Percentiles rank a stretch among this genome's conserved stretches.
Evolutionary conservation across 2,113 vertebrate genomes (phyloP).

Genomic region (Chaetops frenatus): DNA sequence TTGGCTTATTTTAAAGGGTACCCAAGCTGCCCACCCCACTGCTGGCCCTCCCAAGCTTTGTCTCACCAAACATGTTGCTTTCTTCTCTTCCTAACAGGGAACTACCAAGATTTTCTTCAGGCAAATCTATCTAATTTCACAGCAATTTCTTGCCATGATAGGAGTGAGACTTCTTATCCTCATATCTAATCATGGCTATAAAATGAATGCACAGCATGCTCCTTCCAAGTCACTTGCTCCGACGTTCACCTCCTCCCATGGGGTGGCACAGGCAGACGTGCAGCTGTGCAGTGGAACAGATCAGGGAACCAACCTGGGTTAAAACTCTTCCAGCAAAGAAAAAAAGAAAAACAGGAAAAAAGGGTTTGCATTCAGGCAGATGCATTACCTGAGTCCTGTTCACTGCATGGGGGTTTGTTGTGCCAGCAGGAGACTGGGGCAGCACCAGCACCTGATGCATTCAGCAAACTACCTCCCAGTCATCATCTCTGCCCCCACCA

Average conservation of each 20-base stretch:
- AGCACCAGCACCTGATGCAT: background rate
- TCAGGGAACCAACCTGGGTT: background rate
- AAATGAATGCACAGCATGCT: background rate
- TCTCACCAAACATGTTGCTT: background rate
- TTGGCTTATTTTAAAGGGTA: background rate
- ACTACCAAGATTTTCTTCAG: background rate
- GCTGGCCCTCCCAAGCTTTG: background rate
- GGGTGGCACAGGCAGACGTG: accelerated
- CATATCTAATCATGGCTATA: background rate
- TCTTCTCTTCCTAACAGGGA: background rate
- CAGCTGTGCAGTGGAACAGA: background rate
- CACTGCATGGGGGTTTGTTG: accelerated
- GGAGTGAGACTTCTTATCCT: background rate
- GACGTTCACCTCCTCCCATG: accelerated
- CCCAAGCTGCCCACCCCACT: background rate
- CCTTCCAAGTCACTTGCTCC: background rate
- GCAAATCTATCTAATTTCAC: background rate
- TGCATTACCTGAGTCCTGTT: background rate
- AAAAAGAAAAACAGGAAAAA: background rate
- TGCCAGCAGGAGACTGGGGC: background rate
- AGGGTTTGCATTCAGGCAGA: background rate
- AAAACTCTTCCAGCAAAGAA: background rate
- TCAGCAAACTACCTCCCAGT: background rate
- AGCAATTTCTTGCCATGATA: background rate
- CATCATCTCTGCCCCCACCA: background rate